phyloP scores from a whole-genome alignment of 1,140 invertebrate species.

The Danaus melanippus region DNA sequence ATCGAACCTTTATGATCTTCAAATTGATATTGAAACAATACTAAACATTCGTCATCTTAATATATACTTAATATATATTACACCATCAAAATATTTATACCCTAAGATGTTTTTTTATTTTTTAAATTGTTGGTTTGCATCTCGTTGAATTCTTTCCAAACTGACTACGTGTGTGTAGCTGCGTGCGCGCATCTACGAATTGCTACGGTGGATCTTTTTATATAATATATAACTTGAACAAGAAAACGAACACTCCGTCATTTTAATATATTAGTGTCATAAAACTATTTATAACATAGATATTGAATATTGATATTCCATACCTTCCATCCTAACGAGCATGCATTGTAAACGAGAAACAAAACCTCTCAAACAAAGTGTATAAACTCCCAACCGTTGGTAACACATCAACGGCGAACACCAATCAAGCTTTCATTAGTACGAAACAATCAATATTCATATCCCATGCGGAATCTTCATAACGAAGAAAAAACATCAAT shows the following conservation, averaged over 20 bases:
- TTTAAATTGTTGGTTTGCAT: background rate
- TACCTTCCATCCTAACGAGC: too few relatives aligned
- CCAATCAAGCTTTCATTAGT: constrained; percentile 67
- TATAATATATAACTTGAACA: background rate
- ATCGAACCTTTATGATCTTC: constrained; percentile 9
- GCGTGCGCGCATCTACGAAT: constrained; percentile 10
- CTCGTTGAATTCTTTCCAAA: constrained; percentile 21
- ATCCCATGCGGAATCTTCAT: constrained; percentile 67
- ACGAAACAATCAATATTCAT: constrained; percentile 66
- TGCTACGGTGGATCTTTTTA: constrained; percentile 8
- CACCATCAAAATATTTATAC: too few relatives aligned
- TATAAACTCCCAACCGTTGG: constrained; percentile 29
- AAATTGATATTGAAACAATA: too few relatives aligned
- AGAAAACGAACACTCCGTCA: constrained; percentile 4
- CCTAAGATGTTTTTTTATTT: background rate
- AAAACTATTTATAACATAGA: too few relatives aligned
- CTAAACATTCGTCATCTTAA: too few relatives aligned
- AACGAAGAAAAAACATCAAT: constrained; percentile 40
- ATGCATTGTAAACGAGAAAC: too few relatives aligned
- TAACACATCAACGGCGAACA: constrained; percentile 54
- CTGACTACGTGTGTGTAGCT: constrained; percentile 18
- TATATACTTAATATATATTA: too few relatives aligned
- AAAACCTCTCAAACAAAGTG: too few relatives aligned
- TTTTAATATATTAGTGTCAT: too few relatives aligned
- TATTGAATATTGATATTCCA: too few relatives aligned